Conservation (phyloP, 2,888 invertebrate species). For the Amblyteles armatorius region DNA sequence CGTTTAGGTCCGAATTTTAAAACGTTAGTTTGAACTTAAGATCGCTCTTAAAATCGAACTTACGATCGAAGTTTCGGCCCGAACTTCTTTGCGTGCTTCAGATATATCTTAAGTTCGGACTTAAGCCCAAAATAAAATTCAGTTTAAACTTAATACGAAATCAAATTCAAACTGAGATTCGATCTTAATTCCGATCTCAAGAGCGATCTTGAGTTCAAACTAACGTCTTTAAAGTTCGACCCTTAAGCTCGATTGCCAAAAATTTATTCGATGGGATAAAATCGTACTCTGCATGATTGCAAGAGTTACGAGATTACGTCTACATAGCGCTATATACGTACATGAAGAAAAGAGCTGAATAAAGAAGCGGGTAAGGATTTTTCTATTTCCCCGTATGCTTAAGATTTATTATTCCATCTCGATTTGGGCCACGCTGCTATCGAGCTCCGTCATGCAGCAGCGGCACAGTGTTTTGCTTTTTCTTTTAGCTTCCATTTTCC, state of each 20-base stretch:
- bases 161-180: background rate
- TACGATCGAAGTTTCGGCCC: too few relatives aligned
- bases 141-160: too few relatives aligned
- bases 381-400: slow-evolving; percentile 48
- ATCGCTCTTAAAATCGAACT: too few relatives aligned
- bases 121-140: too few relatives aligned
- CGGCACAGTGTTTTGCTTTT: background rate
- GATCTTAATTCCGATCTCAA: too few relatives aligned
- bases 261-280: slow-evolving; percentile 16
- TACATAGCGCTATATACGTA: background rate
- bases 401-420: slow-evolving; percentile 55
- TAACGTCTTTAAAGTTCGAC: background rate
- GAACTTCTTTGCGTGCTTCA: too few relatives aligned
- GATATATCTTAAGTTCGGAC: too few relatives aligned
- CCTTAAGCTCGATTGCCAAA: background rate
- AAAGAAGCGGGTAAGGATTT: slow-evolving; percentile 17
- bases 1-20: background rate
- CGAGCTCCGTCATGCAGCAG: slow-evolving; percentile 31
- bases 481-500: background rate
- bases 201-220: background rate
- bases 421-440: slow-evolving; percentile 43
- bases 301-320: background rate
- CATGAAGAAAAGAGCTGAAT: slow-evolving; percentile 4
- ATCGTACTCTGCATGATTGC: background rate
- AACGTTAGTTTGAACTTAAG: background rate